Base-by-base conservation (phyloP, 2,888 invertebrate genomes). In the Anthrax anthrax region DNA sequence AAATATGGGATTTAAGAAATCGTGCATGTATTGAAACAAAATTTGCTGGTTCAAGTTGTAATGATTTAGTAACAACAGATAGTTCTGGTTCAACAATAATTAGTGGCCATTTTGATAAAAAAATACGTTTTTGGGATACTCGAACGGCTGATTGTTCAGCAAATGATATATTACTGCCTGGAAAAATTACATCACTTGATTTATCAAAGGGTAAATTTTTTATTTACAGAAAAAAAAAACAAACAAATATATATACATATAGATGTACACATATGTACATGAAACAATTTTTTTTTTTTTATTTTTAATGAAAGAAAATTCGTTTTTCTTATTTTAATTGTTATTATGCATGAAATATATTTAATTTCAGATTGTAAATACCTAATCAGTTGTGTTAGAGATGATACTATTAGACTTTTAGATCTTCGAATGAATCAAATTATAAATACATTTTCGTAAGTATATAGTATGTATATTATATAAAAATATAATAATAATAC, bases 41-140 rank as follows among this genome's bases (percentile, higher is more conserved):
- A 70, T 92, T 92, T 63, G 94, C 94, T 47, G 95, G 94, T 37
- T 96, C 95, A 34, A 91, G 89, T 61, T 96, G 95, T 70, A 94
- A 95, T 70, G 97, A 97, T 71, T 74, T 97, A 51, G 94, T 95
- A 55, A 90, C 89, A 54, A 83, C 84, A 48, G 89, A 90, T 63
- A 82, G 85, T 50, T 77, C 83, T 13, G 89, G 88, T 37, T 82
- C 88, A 17, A 86, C 87, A 45, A 87, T 97, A 57, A 90, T 97
- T 59, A 95, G 95, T 59, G 96, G 96, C 19, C 98, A 99, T 72
- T 96, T 89, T 69, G 98, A 99, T 72, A 95, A 94, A 70, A 84
- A 84, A 61, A 86, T 98, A 57, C 78, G 96, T 44, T 90, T 98
- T 70, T 98, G 96, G 96, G 98, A 99, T 69, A 84, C 85, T 51